These are phyloP conservation scores for Syncerus caffer DNA, from an alignment of 2,797 vertebrate genomes.

Conservation along the genomic window DNA sequence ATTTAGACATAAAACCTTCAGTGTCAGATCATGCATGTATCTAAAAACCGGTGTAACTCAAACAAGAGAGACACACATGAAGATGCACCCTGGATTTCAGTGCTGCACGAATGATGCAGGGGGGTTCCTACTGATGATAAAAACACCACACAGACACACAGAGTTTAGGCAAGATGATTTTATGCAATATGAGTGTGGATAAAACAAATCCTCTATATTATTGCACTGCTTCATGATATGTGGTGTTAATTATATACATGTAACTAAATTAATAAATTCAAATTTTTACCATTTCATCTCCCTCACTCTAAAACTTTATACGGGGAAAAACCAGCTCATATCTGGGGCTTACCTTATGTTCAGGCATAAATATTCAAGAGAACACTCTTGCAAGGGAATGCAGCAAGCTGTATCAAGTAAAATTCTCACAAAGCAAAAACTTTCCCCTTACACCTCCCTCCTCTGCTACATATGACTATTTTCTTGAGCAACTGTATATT, in stretches of 20 bases:
- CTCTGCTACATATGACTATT: not conserved
- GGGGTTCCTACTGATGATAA: not conserved
- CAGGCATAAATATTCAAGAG: not conserved
- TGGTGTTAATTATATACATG: not conserved
- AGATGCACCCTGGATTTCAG: not conserved
- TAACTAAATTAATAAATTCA: not conserved
- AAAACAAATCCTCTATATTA: not conserved
- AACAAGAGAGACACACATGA: conserved; percentile 23
- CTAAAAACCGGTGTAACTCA: conserved; percentile 5
- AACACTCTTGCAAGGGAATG: not conserved
- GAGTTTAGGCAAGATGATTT: not conserved
- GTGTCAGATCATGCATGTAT: not conserved
- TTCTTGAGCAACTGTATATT: not conserved
- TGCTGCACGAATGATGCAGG: not conserved
- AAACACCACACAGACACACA: not conserved
- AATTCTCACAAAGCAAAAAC: not conserved
- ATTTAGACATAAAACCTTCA: not conserved
- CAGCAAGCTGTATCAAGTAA: not conserved
- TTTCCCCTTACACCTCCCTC: not conserved
- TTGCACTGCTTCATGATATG: not conserved
- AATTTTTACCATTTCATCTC: not conserved
- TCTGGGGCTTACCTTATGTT: not conserved
- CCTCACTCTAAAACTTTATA: not conserved
- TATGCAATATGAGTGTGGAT: not conserved
- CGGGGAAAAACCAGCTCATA: not conserved